Evolutionary conservation across 2,113 vertebrate genomes (phyloP).

Genomic region (Apus apus): DNA sequence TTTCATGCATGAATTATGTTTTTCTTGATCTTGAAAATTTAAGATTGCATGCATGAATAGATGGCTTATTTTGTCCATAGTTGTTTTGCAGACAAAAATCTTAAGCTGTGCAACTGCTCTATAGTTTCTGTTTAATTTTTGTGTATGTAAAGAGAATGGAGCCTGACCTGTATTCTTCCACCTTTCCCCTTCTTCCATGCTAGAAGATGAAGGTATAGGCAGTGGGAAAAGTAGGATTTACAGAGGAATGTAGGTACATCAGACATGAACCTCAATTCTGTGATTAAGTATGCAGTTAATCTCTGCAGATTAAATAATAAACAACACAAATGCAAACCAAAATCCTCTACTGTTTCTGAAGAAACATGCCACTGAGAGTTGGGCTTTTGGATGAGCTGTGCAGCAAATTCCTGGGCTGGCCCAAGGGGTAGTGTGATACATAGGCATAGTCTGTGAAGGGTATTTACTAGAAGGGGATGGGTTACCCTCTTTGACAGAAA

Average conservation of each 20-base stretch:
- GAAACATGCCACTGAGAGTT: not conserved
- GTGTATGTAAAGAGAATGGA: not conserved
- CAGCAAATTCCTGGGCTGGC: not conserved
- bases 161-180: not conserved
- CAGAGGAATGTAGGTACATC: not conserved
- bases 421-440: not conserved
- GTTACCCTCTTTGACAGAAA: not conserved
- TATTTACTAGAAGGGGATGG: not conserved
- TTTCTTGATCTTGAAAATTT: not conserved
- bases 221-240: not conserved
- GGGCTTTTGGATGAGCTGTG: not conserved
- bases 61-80: not conserved
- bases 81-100: not conserved
- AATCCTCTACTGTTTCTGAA: not conserved
- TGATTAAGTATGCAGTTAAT: not conserved
- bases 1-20: not conserved
- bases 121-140: not conserved
- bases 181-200: not conserved
- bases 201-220: not conserved
- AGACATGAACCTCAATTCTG: not conserved
- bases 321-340: not conserved
- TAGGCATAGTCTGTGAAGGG: not conserved
- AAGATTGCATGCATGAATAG: not conserved
- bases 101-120: not conserved
- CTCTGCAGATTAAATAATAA: not conserved